These are phyloP conservation scores for Lasioglossum villosulum DNA, from an alignment of 2,888 invertebrate species.

Conservation along the genomic window DNA sequence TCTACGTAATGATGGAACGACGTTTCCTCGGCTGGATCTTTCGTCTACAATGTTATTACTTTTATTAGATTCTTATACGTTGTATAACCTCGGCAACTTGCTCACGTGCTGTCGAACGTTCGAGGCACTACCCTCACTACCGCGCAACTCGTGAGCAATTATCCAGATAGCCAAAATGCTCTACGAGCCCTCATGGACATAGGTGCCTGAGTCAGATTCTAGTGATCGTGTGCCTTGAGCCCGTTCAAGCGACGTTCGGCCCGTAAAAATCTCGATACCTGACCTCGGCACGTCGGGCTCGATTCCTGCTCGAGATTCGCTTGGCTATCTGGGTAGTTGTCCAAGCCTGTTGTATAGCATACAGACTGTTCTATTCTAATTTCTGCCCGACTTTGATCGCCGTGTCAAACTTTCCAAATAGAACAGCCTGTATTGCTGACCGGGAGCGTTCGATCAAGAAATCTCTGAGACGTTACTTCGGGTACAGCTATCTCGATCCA, in stretches of 20 bases:
- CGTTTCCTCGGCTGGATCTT: conserved; percentile 18
- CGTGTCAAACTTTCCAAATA: neutral
- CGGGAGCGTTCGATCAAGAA: neutral
- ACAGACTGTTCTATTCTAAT: neutral
- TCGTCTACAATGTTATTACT: conserved; percentile 1
- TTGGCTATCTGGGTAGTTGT: too few relatives aligned
- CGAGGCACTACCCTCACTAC: neutral
- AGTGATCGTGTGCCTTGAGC: too few relatives aligned
- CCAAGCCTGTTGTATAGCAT: neutral
- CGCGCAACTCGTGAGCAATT: neutral
- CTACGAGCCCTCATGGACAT: too few relatives aligned
- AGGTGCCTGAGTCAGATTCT: too few relatives aligned
- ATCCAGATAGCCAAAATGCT: too few relatives aligned
- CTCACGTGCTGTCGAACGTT: neutral
- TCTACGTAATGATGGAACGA: conserved; percentile 20
- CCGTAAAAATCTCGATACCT: too few relatives aligned
- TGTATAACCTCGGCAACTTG: neutral
- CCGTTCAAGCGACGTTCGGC: too few relatives aligned
- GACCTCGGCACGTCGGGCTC: too few relatives aligned
- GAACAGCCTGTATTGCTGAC: neutral
- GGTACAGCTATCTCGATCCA: conserved; percentile 89
- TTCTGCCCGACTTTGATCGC: neutral
- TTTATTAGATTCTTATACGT: neutral
- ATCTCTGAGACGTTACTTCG: neutral
- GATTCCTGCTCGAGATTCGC: too few relatives aligned